Evolutionary conservation across 2,888 invertebrate species (phyloP), one percentile per base, ranked within the genome.

Genomic region (Nephrotoma flavescens): DNA sequence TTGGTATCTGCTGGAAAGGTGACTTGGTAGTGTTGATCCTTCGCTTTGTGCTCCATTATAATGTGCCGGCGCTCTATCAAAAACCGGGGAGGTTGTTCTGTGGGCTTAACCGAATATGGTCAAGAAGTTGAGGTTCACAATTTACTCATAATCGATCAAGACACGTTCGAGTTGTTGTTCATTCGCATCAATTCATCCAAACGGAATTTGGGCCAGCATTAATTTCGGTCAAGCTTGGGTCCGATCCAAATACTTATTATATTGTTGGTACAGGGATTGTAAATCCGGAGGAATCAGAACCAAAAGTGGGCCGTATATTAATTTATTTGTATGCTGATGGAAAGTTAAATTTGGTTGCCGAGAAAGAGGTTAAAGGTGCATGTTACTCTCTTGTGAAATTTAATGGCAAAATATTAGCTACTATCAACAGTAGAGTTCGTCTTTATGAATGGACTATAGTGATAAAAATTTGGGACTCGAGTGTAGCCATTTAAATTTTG

Each of bases 401-500:
- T 90, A 98, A 99, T 91, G 97, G 98, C 4, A 99, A 99, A 92
- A 94, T 99, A 47, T 92, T 99, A 71, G 98, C 98, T 0, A 96
- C 97, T 88, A 97, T 99, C 88, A 99, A 99, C 90, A 99, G 98
- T 90, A 98, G 99, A 85, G 99, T 98, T 2, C 94, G 99, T 15
- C 92, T 99, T 44, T 99, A 98, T 91, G 99, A 99, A 91, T 99
- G 99, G 99, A 98, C 98, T n/a, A n/a, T 0, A 95, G 96, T 0
- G 99, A 99, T 89, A 98, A 98, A 90, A 99, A 99, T 90, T 92
- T 99, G 86, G 93, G 99, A 87, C 93, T 98, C 88, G 99, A 99
- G 90, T 99, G 99, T 91, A 98, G 98, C 88, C 97, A 99, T 90
- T 99, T 99, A 91, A 99, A 99, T 92, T 98, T 98, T 91, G 98